A percentile compares a stretch with the other conserved stretches of the same genome.
Evolutionary conservation across 2,797 vertebrate species (phyloP).

Genomic region (Sebastolobus alascanus): DNA sequence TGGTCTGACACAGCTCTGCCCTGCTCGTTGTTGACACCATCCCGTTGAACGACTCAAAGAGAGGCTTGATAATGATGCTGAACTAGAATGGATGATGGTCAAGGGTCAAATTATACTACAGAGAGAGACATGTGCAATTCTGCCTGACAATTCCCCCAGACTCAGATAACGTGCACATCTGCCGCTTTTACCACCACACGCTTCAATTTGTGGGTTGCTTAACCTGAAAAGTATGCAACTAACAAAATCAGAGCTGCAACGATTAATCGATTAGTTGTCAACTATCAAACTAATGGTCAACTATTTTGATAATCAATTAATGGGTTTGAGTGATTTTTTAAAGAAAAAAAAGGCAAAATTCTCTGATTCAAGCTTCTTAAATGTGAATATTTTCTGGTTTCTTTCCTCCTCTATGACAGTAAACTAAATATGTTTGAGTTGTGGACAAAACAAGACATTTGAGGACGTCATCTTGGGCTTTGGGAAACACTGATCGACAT

Average conservation of each 20-base stretch:
- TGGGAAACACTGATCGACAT: no score
- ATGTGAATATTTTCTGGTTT: no score
- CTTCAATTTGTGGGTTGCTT: background rate
- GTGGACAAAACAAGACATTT: no score
- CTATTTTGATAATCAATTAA: no score
- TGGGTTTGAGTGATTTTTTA: no score
- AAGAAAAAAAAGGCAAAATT: no score
- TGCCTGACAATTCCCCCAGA: background rate
- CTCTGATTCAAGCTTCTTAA: no score
- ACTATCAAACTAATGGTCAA: no score
- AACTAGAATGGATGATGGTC: constrained; percentile 86
- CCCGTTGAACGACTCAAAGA: constrained; percentile 96
- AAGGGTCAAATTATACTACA: constrained; percentile 77
- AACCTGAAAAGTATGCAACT: background rate
- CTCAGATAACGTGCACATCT: background rate
- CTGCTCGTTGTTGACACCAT: constrained; percentile 92
- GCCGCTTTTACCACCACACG: background rate
- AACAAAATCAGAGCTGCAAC: background rate
- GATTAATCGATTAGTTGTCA: no score
- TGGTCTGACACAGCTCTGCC: constrained; percentile 90
- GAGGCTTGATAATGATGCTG: constrained; percentile 95
- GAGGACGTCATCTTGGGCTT: no score
- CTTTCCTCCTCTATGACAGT: no score
- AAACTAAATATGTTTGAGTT: no score
- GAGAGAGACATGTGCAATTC: background rate